phyloP scores from a whole-genome alignment of 2,888 invertebrate genomes.

The Drosophila ustulata region DNA sequence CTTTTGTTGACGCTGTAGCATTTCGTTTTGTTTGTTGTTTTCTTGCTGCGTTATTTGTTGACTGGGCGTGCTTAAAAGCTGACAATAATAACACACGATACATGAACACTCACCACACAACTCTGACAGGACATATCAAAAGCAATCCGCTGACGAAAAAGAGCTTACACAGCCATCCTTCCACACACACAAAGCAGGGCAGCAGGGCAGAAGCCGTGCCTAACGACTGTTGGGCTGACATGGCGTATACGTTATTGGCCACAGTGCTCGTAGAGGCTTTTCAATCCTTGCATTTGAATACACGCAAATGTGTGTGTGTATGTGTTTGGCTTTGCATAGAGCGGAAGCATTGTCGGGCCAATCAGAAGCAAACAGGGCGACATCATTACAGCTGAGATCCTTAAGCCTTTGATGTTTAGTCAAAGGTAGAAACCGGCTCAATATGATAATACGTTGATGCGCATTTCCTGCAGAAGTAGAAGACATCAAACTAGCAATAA shows the following conservation, averaged over 20 bases:
- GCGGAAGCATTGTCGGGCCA: slow-evolving; percentile 7
- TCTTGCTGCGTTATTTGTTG: slow-evolving; percentile 20
- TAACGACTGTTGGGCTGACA: not conserved
- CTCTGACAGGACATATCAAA: slow-evolving; percentile 26
- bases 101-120: slow-evolving; percentile 29
- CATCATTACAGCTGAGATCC: slow-evolving; percentile 14
- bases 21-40: slow-evolving; percentile 2
- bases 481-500: not conserved
- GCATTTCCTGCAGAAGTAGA: not conserved
- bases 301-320: not conserved
- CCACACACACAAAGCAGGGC: not conserved
- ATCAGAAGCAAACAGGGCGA: not conserved
- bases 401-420: slow-evolving; percentile 37
- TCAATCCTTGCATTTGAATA: slow-evolving; percentile 16
- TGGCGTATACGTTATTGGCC: slow-evolving; percentile 24
- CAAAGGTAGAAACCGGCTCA: not conserved
- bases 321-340: slow-evolving; percentile 7
- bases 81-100: slow-evolving; percentile 34
- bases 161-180: slow-evolving; percentile 16
- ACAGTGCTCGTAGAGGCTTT: slow-evolving; percentile 5
- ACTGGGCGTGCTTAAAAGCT: slow-evolving; percentile 36
- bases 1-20: not conserved
- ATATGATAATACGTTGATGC: slow-evolving; percentile 1
- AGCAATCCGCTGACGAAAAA: slow-evolving; percentile 26
- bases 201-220: not conserved